Conservation (phyloP, 2,797 vertebrate genomes). For the Oreonectes daqikongensis region DNA sequence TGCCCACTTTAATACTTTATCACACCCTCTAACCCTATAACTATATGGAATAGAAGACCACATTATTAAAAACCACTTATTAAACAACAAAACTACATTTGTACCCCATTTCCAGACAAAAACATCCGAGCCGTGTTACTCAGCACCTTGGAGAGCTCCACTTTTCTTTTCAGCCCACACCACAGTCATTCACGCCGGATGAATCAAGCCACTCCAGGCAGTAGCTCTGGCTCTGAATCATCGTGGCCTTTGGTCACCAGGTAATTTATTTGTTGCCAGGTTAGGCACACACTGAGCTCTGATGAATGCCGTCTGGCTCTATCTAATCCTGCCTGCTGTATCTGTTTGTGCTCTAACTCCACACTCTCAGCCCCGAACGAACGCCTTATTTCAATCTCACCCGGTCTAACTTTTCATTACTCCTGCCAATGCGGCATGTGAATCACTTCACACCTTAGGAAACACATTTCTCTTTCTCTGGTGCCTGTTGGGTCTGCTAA, state of each 20-base stretch:
- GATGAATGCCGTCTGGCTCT: slow-evolving; percentile 53
- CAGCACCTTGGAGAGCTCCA: slow-evolving; percentile 67
- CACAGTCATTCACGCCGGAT: slow-evolving; percentile 19
- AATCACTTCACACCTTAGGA: slow-evolving; percentile 49
- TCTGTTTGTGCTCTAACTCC: slow-evolving; percentile 29
- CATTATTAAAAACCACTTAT: too few relatives aligned
- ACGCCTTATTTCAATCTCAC: slow-evolving; percentile 61
- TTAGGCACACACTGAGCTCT: slow-evolving; percentile 63
- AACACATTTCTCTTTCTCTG: slow-evolving; percentile 39
- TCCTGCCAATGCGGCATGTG: slow-evolving; percentile 45
- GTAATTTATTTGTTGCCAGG: slow-evolving; percentile 55
- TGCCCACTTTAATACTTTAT: neutral
- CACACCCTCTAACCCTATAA: neutral
- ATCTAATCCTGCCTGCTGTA: slow-evolving; percentile 57
- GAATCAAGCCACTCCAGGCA: slow-evolving; percentile 44
- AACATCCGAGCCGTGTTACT: slow-evolving; percentile 43
- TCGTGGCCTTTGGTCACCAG: slow-evolving; percentile 32
- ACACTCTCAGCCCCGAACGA: slow-evolving; percentile 58
- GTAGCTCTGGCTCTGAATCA: slow-evolving; percentile 59
- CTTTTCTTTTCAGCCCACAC: slow-evolving; percentile 47
- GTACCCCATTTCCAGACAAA: slow-evolving; percentile 2
- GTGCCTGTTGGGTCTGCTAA: slow-evolving; percentile 9
- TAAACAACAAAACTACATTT: too few relatives aligned
- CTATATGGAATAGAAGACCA: too few relatives aligned
- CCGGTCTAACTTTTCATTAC: slow-evolving; percentile 50